Evolutionary conservation across 53 echinoderm and acorn worm genomes (phyloP), one percentile per base, ranked within the genome.

Genomic region (Paracentrotus lividus): DNA sequence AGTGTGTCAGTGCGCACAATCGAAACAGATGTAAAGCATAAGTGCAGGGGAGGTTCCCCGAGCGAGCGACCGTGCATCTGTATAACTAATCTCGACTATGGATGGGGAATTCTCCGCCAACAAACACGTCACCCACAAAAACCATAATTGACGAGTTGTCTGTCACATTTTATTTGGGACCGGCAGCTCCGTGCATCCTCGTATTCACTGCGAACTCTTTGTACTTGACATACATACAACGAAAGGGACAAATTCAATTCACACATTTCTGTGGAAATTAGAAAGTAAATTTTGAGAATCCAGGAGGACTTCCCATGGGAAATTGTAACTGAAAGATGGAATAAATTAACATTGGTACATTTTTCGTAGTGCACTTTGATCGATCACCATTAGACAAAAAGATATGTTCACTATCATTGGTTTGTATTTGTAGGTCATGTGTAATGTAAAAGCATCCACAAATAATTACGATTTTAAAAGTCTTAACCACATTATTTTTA

Each of bases 1-100:
- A 88, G 88, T 88, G 88, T 88, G 88, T 88, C 88, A 88, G 21
- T 51, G 88, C 88, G 54, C 55, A 88, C 53, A 52, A 88, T 88
- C 57, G 59, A 88, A 88, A 88, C 88, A 88, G 88, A 88, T 58
- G 88, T 88, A 88, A 88, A 57, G 59, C 55, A 38, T 88, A 88
- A 88, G 88, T 88, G 88, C 88, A 54, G 58, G 88, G 88, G 88
- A 88, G 88, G 88, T 88, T 53, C 33, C 54, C 54, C 88, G 8
- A 49, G 47, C 51, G 32, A 52, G 47, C 24, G 29, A 52, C 51
- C 13, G 43, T 49, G 49, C 85, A 85, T 85, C 85, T 85, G 85
- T 49, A 51, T n/a, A 85, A 85, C 85, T 51, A 85, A 85, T 85
- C 85, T 51, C 49, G 72, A 72, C 72, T 72, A 40, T 72, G 72